A percentile compares a stretch with the other conserved stretches of the same genome.
Evolutionary conservation across 2,113 vertebrate genomes (phyloP).

Genomic region (Caloenas nicobarica): DNA sequence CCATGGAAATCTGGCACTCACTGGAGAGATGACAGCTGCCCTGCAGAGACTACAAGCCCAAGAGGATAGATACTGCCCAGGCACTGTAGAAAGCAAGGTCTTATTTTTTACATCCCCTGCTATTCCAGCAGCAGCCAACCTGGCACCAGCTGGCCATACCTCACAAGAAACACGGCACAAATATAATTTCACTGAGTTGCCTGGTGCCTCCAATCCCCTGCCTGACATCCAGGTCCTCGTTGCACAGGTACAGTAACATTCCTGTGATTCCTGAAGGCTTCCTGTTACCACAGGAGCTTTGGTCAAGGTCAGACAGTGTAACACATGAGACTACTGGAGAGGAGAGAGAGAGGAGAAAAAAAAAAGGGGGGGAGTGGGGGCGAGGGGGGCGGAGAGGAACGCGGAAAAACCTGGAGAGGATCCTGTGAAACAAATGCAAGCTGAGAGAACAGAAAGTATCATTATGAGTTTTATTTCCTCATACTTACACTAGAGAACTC

Average conservation of each 20-base stretch:
- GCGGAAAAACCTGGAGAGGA: background rate
- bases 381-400: no score
- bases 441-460: background rate
- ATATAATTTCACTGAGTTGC: background rate
- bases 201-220: background rate
- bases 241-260: background rate
- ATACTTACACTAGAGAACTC: background rate
- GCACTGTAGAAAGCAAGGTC: background rate
- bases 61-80: background rate
- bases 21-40: background rate
- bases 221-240: background rate
- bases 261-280: background rate
- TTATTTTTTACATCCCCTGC: background rate
- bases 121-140: background rate
- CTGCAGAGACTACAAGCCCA: background rate
- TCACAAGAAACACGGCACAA: background rate
- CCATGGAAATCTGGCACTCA: background rate
- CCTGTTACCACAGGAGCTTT: background rate
- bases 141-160: background rate
- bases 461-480: background rate
- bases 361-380: background rate
- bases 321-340: background rate
- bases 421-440: background rate
- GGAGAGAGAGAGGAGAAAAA: background rate
- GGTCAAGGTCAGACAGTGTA: background rate